A percentile compares a stretch with the other conserved stretches of the same genome.
These are phyloP conservation scores for Fissipunctia ypsillon DNA, from an alignment of 2,888 invertebrate species.

Conservation along the genomic window DNA sequence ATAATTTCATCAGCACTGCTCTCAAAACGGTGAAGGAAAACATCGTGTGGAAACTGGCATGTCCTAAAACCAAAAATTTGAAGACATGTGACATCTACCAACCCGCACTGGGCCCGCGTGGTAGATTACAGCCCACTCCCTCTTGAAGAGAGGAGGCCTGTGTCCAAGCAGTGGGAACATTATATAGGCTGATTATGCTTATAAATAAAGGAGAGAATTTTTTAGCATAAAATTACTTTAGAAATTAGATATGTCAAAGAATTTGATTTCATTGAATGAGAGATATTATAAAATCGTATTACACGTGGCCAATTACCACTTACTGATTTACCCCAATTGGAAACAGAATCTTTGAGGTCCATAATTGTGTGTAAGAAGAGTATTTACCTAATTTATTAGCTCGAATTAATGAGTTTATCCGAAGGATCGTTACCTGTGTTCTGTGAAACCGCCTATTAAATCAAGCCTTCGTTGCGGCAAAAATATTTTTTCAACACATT, in stretches of 20 bases:
- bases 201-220: neutral
- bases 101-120: too few species aligned
- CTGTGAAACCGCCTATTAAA: neutral
- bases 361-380: slow-evolving; percentile 3
- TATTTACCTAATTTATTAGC: neutral
- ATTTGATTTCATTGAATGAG: neutral
- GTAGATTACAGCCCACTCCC: too few species aligned
- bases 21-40: too few species aligned
- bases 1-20: too few species aligned
- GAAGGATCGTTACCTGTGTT: neutral
- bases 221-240: neutral
- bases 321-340: neutral
- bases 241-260: neutral
- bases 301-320: neutral
- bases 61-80: too few species aligned
- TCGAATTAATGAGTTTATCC: neutral
- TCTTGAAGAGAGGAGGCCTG: too few species aligned
- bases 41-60: too few species aligned
- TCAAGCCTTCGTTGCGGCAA: neutral
- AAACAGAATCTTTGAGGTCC: slow-evolving; percentile 2
- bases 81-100: too few species aligned
- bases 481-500: neutral
- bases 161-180: too few species aligned
- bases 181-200: too few species aligned
- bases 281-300: neutral